phyloP scores from a whole-genome alignment of 2,888 invertebrate genomes.

The Isoperla grammatica region DNA sequence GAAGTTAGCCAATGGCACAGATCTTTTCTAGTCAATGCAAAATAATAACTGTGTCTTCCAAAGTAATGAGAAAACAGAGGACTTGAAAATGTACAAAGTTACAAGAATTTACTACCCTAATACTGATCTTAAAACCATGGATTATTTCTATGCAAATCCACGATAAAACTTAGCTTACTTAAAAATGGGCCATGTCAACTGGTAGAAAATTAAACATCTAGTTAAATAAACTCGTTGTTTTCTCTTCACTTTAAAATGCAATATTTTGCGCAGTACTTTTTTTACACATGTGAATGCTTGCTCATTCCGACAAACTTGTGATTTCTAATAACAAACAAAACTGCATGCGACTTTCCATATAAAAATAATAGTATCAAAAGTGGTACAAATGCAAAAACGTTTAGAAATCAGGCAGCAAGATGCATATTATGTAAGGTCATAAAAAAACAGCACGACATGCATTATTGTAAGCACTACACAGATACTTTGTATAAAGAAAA shows the following conservation, averaged over 20 bases:
- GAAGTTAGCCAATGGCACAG: no score
- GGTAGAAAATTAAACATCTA: no score
- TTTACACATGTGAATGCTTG: conserved; percentile 59
- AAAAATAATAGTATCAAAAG: conserved; percentile 50
- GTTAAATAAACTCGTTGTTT: no score
- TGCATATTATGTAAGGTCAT: background rate
- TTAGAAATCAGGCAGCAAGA: conserved; percentile 27
- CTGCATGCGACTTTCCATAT: conserved; percentile 35
- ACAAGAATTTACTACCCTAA: conserved; percentile 7
- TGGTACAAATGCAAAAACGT: conserved; percentile 39
- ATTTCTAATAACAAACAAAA: conserved; percentile 48
- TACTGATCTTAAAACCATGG: background rate
- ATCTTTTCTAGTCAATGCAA: background rate
- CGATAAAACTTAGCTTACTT: no score
- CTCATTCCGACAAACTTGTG: conserved; percentile 57
- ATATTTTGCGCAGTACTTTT: conserved; percentile 43
- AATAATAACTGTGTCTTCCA: conserved; percentile 2
- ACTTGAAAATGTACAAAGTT: background rate
- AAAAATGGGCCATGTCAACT: no score
- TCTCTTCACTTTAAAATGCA: no score
- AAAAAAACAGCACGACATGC: conserved; percentile 22
- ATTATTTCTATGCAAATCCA: no score
- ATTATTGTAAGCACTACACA: conserved; percentile 46
- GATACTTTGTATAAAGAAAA: conserved; percentile 27
- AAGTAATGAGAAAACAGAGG: conserved; percentile 11